Evolutionary conservation across 2,797 vertebrate species (phyloP).

Genomic region (Lithobates pipiens): DNA sequence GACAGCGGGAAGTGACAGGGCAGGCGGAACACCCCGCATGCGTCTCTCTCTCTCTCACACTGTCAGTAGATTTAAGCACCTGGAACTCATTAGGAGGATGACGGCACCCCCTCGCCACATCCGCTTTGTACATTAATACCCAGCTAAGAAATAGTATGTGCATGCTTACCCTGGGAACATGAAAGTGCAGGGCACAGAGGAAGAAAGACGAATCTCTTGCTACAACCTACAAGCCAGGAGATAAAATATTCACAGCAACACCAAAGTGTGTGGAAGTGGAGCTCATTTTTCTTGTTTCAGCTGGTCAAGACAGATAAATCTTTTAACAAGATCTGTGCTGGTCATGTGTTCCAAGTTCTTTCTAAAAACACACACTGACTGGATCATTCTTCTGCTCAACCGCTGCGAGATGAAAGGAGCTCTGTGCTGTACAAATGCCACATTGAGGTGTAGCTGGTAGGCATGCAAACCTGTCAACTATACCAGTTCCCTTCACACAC

Average conservation of each 20-base stretch:
- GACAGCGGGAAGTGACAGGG: slow-evolving; percentile 22
- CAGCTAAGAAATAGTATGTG: slow-evolving; percentile 60
- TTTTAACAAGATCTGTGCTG: slow-evolving; percentile 70
- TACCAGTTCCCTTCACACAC: background rate
- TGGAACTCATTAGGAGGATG: slow-evolving; percentile 62
- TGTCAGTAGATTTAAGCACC: slow-evolving; percentile 40
- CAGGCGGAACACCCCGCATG: background rate
- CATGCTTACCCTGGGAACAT: slow-evolving; percentile 65
- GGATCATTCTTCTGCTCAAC: slow-evolving; percentile 67
- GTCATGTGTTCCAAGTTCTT: slow-evolving; percentile 65
- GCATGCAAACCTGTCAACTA: slow-evolving; percentile 32
- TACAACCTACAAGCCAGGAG: slow-evolving; percentile 55
- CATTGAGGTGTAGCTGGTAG: slow-evolving; percentile 55
- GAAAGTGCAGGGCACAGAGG: slow-evolving; percentile 61
- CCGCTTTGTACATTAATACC: slow-evolving; percentile 61
- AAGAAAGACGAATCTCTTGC: slow-evolving; percentile 19
- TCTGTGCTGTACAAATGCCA: slow-evolving; percentile 66
- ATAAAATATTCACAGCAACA: slow-evolving; percentile 35
- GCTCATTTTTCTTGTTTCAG: slow-evolving; percentile 63
- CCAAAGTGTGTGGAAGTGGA: slow-evolving; percentile 62
- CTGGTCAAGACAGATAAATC: slow-evolving; percentile 69
- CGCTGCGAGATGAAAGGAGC: slow-evolving; percentile 67
- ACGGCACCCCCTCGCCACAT: slow-evolving; percentile 55
- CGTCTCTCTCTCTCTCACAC: background rate
- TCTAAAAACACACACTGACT: slow-evolving; percentile 69